phyloP scores from a whole-genome alignment of 2,888 invertebrate genomes.

The Epirrhoe tristata region DNA sequence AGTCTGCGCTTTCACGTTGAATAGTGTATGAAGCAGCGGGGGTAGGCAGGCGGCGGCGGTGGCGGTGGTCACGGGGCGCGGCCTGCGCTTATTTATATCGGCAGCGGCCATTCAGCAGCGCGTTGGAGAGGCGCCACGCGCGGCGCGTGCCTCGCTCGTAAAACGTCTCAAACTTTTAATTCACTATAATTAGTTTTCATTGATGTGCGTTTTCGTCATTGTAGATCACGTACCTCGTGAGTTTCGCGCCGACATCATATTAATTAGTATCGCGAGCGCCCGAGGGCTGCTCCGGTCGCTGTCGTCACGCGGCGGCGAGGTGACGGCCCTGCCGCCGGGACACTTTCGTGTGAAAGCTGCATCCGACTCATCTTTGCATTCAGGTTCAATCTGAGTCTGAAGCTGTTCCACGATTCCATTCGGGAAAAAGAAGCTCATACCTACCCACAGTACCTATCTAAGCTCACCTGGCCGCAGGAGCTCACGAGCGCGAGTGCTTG shows the following conservation, averaged over 20 bases:
- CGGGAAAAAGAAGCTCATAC: too few species aligned
- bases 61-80: constrained; percentile 9
- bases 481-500: background rate
- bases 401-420: too few species aligned
- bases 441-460: too few species aligned
- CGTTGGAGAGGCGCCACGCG: constrained; percentile 17
- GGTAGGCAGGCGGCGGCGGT: background rate
- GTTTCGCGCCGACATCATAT: constrained; percentile 15
- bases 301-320: background rate
- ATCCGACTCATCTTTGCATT: too few species aligned
- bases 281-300: constrained; percentile 2
- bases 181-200: constrained; percentile 38
- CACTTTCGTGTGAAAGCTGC: background rate
- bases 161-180: constrained; percentile 29
- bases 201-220: constrained; percentile 39
- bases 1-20: background rate
- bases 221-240: constrained; percentile 33
- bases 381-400: too few species aligned
- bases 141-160: constrained; percentile 23
- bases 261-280: constrained; percentile 11
- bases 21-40: background rate
- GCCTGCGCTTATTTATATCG: background rate
- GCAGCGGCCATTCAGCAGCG: constrained; percentile 30
- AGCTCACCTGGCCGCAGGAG: too few species aligned
- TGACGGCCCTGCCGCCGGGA: background rate